Base-by-base conservation (phyloP, 2,888 invertebrate genomes). In the Cataglyphis altisquamis region DNA sequence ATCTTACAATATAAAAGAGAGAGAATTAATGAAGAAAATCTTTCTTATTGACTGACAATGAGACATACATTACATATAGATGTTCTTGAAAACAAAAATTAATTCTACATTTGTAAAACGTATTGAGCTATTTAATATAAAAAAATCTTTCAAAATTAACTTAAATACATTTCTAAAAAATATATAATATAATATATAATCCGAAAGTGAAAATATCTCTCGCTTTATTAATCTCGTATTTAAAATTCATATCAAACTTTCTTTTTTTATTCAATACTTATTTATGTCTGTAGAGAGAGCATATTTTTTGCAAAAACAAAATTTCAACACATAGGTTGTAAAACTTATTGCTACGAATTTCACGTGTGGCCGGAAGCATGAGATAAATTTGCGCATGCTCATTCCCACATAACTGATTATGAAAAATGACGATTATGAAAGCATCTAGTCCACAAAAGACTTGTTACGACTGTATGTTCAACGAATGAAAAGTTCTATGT, bases 321-420 rank as follows among this genome's bases (percentile, higher is more conserved):
- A 12, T 10, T 41, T 15, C 4, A 70, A 36, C n/a, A n/a, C 52
- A 21, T 48, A n/a, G n/a, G 4, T 21, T 15, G 15, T 52, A 25
- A 36, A 15, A 29, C 5, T 8, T 18, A 39, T 75, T 52, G 36
- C 15, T 15, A 21, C 12, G 12, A 39, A 64, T 52, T 64, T 75
- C 25, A 75, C 29, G 18, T 25, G 25, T 25, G 8, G n/a, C 39
- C 39, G 25, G 10, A 63, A 74, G 21, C 39, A 6, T 5, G 39
- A 6, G 39, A 64, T 41, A 39, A 64, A 41, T 36, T 36, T n/a
- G 10, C n/a, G 39, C 8, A 15, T 1, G 52, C 8, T 52, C 52
- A 25, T 12, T 64, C 39, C 39, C 52, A 52, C 25, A 64, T 39
- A 75, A 75, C 25, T 64, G 25, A 12, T 75, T 75, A 52, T 75